Conservation (phyloP, 1,140 invertebrate genomes). For the Hydropsyche tenuis region DNA sequence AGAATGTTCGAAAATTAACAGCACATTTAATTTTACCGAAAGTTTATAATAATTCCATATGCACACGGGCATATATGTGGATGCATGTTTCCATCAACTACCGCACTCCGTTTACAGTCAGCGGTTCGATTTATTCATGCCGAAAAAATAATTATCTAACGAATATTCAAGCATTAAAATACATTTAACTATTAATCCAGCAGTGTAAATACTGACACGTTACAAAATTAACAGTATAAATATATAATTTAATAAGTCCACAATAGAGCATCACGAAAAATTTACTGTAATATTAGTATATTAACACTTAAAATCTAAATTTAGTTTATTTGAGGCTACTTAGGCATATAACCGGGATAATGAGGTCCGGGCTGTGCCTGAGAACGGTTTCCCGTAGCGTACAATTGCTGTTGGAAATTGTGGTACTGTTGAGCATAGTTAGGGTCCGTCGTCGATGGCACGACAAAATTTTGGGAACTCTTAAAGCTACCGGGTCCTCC, state of each 20-base stretch:
- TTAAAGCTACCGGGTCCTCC: constrained; percentile 77
- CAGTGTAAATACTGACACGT: neutral
- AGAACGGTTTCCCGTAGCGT: constrained; percentile 85
- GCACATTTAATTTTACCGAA: too few species aligned
- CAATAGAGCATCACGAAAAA: constrained; percentile 29
- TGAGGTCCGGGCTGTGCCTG: constrained; percentile 58
- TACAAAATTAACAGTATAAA: neutral
- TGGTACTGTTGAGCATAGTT: constrained; percentile 95
- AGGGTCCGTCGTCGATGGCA: constrained; percentile 84
- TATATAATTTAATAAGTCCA: constrained; percentile 7
- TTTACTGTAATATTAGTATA: constrained; percentile 30
- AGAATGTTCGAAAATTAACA: too few species aligned
- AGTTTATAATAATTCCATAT: too few species aligned
- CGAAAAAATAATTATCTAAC: too few species aligned
- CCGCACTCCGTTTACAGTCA: too few species aligned
- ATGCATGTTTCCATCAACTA: too few species aligned
- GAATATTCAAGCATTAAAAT: too few species aligned
- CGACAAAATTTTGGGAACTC: constrained; percentile 76
- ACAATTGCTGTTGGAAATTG: constrained; percentile 93
- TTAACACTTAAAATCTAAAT: constrained; percentile 20
- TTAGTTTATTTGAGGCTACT: constrained; percentile 38
- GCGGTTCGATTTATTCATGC: too few species aligned
- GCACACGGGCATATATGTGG: too few species aligned
- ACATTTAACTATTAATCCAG: too few species aligned
- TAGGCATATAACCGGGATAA: constrained; percentile 51